These are phyloP conservation scores for Bactericera cockerelli DNA, from an alignment of 1,140 invertebrate species.

Conservation along the genomic window DNA sequence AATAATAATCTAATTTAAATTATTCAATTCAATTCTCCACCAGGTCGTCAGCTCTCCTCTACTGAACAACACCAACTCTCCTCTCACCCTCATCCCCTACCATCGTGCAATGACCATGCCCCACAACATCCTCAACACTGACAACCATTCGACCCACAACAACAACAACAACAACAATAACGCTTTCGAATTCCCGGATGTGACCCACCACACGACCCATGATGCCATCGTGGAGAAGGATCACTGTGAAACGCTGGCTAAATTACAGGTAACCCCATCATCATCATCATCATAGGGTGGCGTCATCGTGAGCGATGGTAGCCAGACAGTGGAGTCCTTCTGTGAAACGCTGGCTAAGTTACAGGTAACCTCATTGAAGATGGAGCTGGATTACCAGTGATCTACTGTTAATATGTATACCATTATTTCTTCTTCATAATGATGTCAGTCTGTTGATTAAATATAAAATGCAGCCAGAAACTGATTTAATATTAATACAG, in stretches of 20 bases:
- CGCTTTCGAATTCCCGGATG: background rate
- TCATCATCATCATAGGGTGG: too few relatives aligned
- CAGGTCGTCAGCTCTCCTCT: slow-evolving; percentile 2
- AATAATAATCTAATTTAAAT: too few relatives aligned
- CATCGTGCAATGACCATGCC: slow-evolving; percentile 5
- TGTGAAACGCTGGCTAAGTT: slow-evolving; percentile 86
- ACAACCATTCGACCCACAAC: background rate
- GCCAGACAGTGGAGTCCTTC: too few relatives aligned
- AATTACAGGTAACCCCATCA: slow-evolving; percentile 50
- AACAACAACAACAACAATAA: slow-evolving; percentile 15
- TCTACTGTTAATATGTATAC: too few relatives aligned
- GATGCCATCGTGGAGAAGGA: slow-evolving; percentile 42
- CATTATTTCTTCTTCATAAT: too few relatives aligned
- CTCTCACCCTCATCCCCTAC: slow-evolving; percentile 2
- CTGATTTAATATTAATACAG: too few relatives aligned
- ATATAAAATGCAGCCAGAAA: too few relatives aligned
- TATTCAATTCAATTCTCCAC: too few relatives aligned
- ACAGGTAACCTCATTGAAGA: too few relatives aligned
- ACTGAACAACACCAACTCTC: background rate
- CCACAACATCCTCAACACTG: background rate
- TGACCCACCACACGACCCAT: background rate
- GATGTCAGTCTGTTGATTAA: too few relatives aligned
- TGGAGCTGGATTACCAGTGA: too few relatives aligned
- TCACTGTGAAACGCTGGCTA: slow-evolving; percentile 85
- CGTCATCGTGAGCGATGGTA: too few relatives aligned